Base-by-base conservation (phyloP, 2,113 vertebrate genomes). In the Salminus brasiliensis region DNA sequence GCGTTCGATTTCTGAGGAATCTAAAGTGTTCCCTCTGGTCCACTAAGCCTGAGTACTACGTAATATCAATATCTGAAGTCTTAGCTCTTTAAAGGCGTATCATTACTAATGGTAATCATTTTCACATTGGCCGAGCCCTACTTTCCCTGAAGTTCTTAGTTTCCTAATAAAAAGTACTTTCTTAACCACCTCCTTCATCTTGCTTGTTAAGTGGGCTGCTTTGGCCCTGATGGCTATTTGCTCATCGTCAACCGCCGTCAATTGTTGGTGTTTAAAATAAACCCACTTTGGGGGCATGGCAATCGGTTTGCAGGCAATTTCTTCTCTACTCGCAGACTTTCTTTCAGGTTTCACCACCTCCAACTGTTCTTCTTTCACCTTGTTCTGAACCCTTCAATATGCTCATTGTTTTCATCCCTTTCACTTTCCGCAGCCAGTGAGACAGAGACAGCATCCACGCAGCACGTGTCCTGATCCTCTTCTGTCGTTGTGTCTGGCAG, bases 191-290 rank as follows among this genome's bases (percentile, higher is more conserved):
- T 23, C 8, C 1, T 47, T 62, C 39, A n/a, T 62, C 27, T 32
- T 63, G 29, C 11, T 30, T 13, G 3, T 23, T n/a, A 60, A 57
- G 10, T 30, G 9, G 36, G 39, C 18, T 55, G 25, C 52, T 10
- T 55, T 4, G 23, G n/a, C 52, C 52, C 52, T 55, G 52, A 4
- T 55, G 52, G 52, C 52, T 55, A 25, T 55, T 55, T 23, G 52
- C 8, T 55, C 21, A 1, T 10, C 23, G n/a, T n/a, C 52, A 25
- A 55, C 52, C 25, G n/a, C n/a, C n/a, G n/a, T n/a, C n/a, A n/a
- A n/a, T n/a, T n/a, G n/a, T n/a, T n/a, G n/a, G n/a, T 47, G 72
- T 55, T 43, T 30, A 30, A 45, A 74, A 73, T 73, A 12, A 59
- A 73, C 27, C 52, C 13, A 27, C 39, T 57, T 23, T 59, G 12